phyloP scores from a whole-genome alignment of 2,888 invertebrate genomes.

The Carcina quercana region DNA sequence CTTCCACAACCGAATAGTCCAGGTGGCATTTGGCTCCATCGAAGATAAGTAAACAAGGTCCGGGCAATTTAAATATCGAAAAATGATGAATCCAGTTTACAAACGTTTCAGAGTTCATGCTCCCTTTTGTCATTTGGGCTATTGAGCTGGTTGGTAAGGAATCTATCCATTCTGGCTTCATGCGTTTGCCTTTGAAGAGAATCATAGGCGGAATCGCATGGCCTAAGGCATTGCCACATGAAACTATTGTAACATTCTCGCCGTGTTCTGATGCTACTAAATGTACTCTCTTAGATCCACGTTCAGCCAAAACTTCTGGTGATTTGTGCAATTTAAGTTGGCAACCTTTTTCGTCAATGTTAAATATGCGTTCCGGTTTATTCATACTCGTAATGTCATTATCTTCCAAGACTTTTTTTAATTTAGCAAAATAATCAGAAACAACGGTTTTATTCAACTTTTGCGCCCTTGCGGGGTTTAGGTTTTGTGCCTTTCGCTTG shows the following conservation, averaged over 20 bases:
- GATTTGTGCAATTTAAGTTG: slow-evolving; percentile 2
- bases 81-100: slow-evolving; percentile 11
- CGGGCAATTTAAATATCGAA: slow-evolving; percentile 10
- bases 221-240: slow-evolving; percentile 11
- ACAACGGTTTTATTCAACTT: slow-evolving; percentile 22
- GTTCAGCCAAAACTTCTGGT: slow-evolving; percentile 2
- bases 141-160: slow-evolving; percentile 15
- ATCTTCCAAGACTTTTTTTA: background rate
- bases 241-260: slow-evolving; percentile 12
- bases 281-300: slow-evolving; percentile 8
- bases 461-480: slow-evolving; percentile 24
- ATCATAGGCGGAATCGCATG: slow-evolving; percentile 12
- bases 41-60: slow-evolving; percentile 13
- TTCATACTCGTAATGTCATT: slow-evolving; percentile 1
- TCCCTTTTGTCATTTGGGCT: slow-evolving; percentile 16
- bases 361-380: slow-evolving; percentile 2
- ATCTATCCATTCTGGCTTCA: slow-evolving; percentile 11
- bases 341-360: slow-evolving; percentile 8
- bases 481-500: slow-evolving; percentile 21
- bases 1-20: slow-evolving; percentile 9
- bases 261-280: slow-evolving; percentile 11
- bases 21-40: slow-evolving; percentile 14
- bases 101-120: slow-evolving; percentile 12
- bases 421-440: slow-evolving; percentile 17
- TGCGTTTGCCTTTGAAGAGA: slow-evolving; percentile 11